Evolutionary conservation across 2,113 vertebrate genomes (phyloP), one percentile per base, ranked within the genome.

Genomic region (Tragelaphus buxtoni): DNA sequence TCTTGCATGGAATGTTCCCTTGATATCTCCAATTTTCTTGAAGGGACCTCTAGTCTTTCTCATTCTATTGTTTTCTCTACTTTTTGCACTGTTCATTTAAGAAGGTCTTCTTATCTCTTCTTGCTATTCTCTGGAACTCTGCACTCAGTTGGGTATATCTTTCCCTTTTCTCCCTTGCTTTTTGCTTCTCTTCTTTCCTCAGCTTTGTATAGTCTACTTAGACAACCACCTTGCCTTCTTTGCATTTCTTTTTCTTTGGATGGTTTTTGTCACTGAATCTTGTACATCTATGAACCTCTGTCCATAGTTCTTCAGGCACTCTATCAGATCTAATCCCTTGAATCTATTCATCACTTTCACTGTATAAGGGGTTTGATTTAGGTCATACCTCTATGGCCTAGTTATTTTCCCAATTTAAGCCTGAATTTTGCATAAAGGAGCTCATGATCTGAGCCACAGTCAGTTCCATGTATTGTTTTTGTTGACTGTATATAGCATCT

Each of bases 401-500:
- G 18, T 69, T 35, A 18, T 35, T 69, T 69, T 69, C n/a, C n/a
- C 18, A 69, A 69, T 39, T 39, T 11, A 22, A 69, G 9, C 9
- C n/a, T 39, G 65, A 69, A 69, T 69, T 69, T 69, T 39, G 2
- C n/a, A 69, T 39, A 39, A 35, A 35, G 65, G n/a, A 39, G 18
- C 10, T 69, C n/a, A 69, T 69, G 65, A 69, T 69, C 18, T 39
- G n/a, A 11, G n/a, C 9, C 65, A 69, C 35, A 69, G n/a, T 39
- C 18, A 69, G 4, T 2, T 69, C 65, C n/a, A 39, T 11, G n/a
- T 69, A 39, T 69, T 69, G 18, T 12, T 69, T 69, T 11, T 39
- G 18, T 0, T 39, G n/a, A 69, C 65, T 69, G 2, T 69, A 69
- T 11, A 69, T 5, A 69, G 65, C 0, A 0, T 35, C 65, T 69